Percentiles rank a stretch among this genome's conserved stretches.
These are phyloP conservation scores for Galeruca laticollis DNA, from an alignment of 2,888 invertebrate species.

Conservation along the genomic window DNA sequence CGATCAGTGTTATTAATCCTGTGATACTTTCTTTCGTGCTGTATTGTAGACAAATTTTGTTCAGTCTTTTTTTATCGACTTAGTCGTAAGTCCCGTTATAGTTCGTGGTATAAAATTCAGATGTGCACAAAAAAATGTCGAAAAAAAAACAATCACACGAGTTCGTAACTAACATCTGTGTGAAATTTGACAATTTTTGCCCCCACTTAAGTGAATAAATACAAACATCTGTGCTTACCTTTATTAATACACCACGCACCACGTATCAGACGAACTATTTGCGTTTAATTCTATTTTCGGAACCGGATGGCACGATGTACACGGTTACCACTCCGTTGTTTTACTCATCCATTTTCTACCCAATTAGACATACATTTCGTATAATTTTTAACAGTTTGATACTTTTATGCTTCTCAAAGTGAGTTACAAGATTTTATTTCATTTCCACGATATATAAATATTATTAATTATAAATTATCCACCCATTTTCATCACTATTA, in stretches of 20 bases:
- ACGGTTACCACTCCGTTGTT: conserved; percentile 11
- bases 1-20: too few species aligned
- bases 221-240: conserved; percentile 32
- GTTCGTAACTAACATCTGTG: conserved; percentile 14
- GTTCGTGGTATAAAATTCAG: conserved; percentile 3
- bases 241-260: conserved; percentile 28
- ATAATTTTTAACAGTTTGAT: not conserved
- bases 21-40: too few species aligned
- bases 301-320: conserved; percentile 32
- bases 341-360: conserved; percentile 12
- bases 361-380: not conserved
- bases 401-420: not conserved
- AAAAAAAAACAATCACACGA: conserved; percentile 28
- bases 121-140: not conserved
- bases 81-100: not conserved
- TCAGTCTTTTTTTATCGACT: too few species aligned
- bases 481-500: too few species aligned
- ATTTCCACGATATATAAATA: too few species aligned
- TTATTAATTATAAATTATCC: too few species aligned
- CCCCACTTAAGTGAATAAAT: conserved; percentile 30
- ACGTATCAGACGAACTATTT: conserved; percentile 34
- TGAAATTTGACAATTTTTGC: conserved; percentile 30
- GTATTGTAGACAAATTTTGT: too few species aligned
- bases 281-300: conserved; percentile 34
- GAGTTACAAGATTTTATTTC: too few species aligned